A percentile compares a stretch with the other conserved stretches of the same genome.
phyloP scores from a whole-genome alignment of 2,113 vertebrate species.

The Cichladusa arquata region DNA sequence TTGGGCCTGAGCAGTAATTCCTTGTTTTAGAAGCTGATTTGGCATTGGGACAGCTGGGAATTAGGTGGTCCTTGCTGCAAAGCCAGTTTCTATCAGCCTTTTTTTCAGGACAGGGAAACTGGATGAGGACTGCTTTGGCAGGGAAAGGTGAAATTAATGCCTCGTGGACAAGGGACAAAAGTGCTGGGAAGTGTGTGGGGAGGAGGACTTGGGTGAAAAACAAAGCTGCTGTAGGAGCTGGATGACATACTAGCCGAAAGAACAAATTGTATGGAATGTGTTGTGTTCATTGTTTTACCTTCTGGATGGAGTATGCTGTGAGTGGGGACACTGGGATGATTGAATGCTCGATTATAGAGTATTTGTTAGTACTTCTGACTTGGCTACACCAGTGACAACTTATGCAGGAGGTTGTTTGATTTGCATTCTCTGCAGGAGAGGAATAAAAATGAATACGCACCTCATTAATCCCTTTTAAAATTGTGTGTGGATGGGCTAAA shows the following conservation, averaged over 20 bases:
- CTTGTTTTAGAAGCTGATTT: not conserved
- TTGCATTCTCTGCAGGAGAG: not conserved
- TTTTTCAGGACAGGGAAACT: not conserved
- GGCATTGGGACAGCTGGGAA: not conserved
- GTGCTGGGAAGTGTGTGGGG: not conserved
- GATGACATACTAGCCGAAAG: not conserved
- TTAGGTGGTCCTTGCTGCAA: not conserved
- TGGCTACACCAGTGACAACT: not conserved
- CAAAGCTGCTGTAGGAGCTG: not conserved
- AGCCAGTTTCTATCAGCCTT: not conserved
- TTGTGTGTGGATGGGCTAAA: not conserved
- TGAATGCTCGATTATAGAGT: not conserved
- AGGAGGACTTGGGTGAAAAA: not conserved
- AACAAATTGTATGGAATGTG: not conserved
- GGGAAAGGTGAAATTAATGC: not conserved
- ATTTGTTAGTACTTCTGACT: not conserved
- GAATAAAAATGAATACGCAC: not conserved
- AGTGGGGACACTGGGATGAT: not conserved
- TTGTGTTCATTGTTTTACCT: not conserved
- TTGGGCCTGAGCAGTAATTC: not conserved
- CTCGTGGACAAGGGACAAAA: not conserved
- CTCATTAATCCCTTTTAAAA: slow-evolving; percentile 15
- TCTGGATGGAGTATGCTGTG: not conserved
- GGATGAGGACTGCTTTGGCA: not conserved
- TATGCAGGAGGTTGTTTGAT: not conserved